These are phyloP conservation scores for Epinephelus coioides DNA, from an alignment of 2,797 vertebrate species.

Conservation along the genomic window DNA sequence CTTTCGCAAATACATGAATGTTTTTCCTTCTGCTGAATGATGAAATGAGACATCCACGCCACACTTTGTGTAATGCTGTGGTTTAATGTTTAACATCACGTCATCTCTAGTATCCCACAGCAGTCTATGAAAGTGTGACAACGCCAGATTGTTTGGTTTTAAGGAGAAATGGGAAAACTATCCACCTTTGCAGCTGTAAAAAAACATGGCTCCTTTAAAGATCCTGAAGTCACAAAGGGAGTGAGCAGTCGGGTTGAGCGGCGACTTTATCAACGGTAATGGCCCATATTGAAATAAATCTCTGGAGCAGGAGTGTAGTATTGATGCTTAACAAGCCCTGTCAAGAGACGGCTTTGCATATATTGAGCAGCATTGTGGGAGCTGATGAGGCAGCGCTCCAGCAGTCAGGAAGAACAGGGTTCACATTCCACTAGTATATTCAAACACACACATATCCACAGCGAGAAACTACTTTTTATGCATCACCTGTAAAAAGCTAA, in stretches of 20 bases:
- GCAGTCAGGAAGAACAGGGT: conserved; percentile 31
- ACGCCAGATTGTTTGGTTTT: conserved; percentile 7
- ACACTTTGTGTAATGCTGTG: neutral
- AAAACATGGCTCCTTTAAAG: conserved; percentile 45
- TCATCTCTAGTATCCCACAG: conserved; percentile 6
- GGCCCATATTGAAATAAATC: conserved; percentile 74
- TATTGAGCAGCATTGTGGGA: conserved; percentile 66
- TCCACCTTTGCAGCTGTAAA: conserved; percentile 26
- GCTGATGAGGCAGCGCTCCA: conserved; percentile 49
- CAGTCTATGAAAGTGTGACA: conserved; percentile 24
- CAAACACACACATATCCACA: conserved; percentile 9
- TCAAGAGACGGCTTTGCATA: conserved; percentile 78
- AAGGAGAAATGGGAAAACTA: neutral
- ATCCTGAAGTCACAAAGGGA: conserved; percentile 53
- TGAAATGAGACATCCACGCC: conserved; percentile 16
- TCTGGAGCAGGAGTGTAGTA: conserved; percentile 67
- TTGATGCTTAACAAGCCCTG: conserved; percentile 75
- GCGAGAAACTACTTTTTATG: conserved; percentile 1
- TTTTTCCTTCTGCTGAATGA: conserved; percentile 19
- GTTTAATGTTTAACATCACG: conserved; percentile 21
- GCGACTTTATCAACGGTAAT: conserved; percentile 73
- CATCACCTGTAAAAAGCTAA: conserved; percentile 31
- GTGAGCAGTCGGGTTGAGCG: conserved; percentile 41
- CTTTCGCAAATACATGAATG: conserved; percentile 6
- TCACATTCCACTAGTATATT: conserved; percentile 30